Evolutionary conservation across 1,140 invertebrate genomes (phyloP), one percentile per base, ranked within the genome.

Genomic region (Rhyacophila brunnea): DNA sequence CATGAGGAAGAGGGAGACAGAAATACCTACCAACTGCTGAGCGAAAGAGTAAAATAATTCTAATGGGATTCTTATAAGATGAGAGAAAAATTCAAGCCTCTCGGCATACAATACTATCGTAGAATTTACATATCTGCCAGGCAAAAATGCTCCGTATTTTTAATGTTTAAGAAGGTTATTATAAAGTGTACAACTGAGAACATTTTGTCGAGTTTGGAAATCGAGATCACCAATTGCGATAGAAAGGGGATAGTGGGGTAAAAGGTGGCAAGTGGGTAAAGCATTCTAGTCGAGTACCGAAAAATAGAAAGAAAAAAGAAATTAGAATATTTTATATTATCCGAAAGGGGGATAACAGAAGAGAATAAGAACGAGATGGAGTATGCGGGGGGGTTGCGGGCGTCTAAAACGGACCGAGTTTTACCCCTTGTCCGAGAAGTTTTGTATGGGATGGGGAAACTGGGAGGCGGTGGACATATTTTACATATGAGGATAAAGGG

Each of bases 311-410:
- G 52, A 60, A 55, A 60, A 60, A 64, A 63, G 60, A 52, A 64
- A 64, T 64, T 64, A 64, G 61, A 64, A 64, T 64, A 64, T 64
- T 64, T 64, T 49, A 60, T 60, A 60, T 64, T 52, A 64, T 60
- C 58, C 34, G 40, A 59, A 51, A 50, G 42, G 49, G 53, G 58
- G 48, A 45, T 58, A 50, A 38, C 38, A 38, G 15, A 42, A 35
- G 28, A 6, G 49, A 38, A 45, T 28, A 36, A 48, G 44, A 56
- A 19, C 6, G 36, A 42, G 49, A 51, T 11, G 32, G 36, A 23
- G 17, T 14, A 51, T 51, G 11, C 17, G 4, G 20, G 35, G 13
- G 34, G 40, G n/a, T 14, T 14, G 48, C 11, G 28, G 34, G 38
- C 38, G 52, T 44, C 40, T 47, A 44, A 49, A 23, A 20, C 18